Conservation (phyloP, 2,888 invertebrate genomes). For the Panorpa germanica region DNA sequence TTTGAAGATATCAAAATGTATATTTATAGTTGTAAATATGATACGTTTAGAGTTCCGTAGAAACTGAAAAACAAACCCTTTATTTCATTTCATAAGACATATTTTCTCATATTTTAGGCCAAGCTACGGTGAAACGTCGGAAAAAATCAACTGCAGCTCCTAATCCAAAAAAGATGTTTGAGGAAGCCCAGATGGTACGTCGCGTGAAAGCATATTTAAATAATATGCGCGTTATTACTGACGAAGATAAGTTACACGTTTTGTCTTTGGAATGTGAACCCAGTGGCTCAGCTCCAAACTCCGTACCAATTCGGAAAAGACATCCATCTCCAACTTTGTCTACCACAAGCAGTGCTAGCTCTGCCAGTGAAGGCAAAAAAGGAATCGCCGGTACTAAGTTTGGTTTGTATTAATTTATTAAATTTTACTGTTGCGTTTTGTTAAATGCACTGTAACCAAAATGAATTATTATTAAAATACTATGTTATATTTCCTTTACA, state of each 20-base stretch:
- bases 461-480: too few species aligned
- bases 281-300: slow-evolving; percentile 30
- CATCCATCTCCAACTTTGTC: slow-evolving; percentile 88
- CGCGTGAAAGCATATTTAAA: slow-evolving; percentile 91
- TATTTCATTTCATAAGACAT: too few species aligned
- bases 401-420: slow-evolving; percentile 25
- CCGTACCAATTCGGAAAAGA: slow-evolving; percentile 41
- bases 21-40: too few species aligned
- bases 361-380: slow-evolving; percentile 56
- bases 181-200: slow-evolving; percentile 96
- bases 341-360: slow-evolving; percentile 80
- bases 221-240: slow-evolving; percentile 77
- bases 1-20: slow-evolving; percentile 1
- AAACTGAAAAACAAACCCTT: too few species aligned
- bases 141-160: slow-evolving; percentile 80
- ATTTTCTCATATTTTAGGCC: too few species aligned
- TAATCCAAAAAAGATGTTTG: slow-evolving; percentile 96
- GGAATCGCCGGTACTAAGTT: slow-evolving; percentile 45
- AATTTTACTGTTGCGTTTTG: too few species aligned
- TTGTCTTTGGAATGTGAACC: slow-evolving; percentile 83
- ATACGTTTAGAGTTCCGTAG: too few species aligned
- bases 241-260: slow-evolving; percentile 77
- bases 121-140: slow-evolving; percentile 74
- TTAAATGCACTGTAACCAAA: too few species aligned
- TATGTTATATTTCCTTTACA: too few species aligned